A percentile compares a stretch with the other conserved stretches of the same genome.
Evolutionary conservation across 2,113 vertebrate genomes (phyloP).

Genomic region (Delphinus delphis): DNA sequence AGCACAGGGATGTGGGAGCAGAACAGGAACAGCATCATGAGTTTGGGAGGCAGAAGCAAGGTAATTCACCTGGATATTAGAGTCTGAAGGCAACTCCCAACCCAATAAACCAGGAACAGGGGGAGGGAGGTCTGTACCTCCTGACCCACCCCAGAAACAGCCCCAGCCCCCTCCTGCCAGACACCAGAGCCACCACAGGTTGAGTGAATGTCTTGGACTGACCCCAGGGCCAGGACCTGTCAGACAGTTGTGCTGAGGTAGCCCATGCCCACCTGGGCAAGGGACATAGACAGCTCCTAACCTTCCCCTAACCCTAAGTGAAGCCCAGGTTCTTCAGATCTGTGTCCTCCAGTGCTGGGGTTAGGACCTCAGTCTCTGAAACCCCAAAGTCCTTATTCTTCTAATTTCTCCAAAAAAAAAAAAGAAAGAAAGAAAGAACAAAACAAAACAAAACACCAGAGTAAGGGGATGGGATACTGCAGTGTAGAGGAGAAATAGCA

Average conservation of each 20-base stretch:
- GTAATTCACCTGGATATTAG: neutral
- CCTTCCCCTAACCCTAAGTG: neutral
- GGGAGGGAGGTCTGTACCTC: neutral
- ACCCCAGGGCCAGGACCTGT: neutral
- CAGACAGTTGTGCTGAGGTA: neutral
- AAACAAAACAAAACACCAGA: neutral
- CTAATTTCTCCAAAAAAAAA: neutral
- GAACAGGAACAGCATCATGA: neutral
- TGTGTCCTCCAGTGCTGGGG: neutral
- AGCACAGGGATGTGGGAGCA: neutral
- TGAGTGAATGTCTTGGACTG: neutral
- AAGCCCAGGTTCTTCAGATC: neutral
- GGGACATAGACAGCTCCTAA: neutral
- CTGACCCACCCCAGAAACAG: neutral
- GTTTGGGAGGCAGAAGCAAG: neutral
- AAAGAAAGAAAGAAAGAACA: neutral
- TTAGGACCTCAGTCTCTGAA: neutral
- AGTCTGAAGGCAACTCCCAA: neutral
- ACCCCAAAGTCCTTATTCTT: neutral
- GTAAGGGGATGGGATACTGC: fast-evolving
- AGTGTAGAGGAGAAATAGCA: neutral
- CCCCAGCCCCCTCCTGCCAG: neutral
- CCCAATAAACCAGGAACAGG: neutral
- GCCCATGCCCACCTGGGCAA: neutral
- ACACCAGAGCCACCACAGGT: neutral